Conservation (phyloP, 2,888 invertebrate genomes). For the Lasioglossum lativentre region DNA sequence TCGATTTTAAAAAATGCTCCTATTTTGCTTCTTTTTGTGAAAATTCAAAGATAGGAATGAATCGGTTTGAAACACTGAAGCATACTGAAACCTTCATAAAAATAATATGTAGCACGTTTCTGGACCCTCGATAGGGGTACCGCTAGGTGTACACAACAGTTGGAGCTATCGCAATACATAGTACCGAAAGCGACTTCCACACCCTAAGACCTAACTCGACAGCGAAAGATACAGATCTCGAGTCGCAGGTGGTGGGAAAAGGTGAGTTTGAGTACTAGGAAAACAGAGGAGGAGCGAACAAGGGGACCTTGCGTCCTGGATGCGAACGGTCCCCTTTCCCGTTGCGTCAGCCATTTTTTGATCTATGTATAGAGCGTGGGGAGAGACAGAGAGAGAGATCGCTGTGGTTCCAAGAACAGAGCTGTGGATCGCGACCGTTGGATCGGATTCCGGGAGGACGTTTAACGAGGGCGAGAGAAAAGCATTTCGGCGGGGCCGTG, state of each 20-base stretch:
- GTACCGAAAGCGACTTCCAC: background rate
- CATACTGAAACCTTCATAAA: background rate
- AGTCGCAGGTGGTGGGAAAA: too few species aligned
- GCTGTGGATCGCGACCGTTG: slow-evolving; percentile 49
- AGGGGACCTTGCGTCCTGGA: background rate
- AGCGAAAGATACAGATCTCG: background rate
- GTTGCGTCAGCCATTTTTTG: slow-evolving; percentile 1
- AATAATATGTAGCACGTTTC: background rate
- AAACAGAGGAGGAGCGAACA: background rate
- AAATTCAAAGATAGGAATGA: too few species aligned
- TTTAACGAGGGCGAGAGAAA: slow-evolving; percentile 41
- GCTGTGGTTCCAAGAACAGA: background rate
- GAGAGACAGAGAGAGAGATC: background rate
- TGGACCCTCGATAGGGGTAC: background rate
- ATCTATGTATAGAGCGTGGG: background rate
- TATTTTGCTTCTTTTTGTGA: too few species aligned
- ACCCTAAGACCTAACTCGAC: background rate
- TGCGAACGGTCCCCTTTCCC: background rate
- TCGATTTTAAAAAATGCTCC: too few species aligned
- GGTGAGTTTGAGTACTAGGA: background rate
- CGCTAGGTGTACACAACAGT: background rate
- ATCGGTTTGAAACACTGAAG: too few species aligned
- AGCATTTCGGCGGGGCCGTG: slow-evolving; percentile 62
- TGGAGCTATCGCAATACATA: background rate
- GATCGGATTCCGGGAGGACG: slow-evolving; percentile 48